Percentiles rank a stretch among this genome's conserved stretches.
These are phyloP conservation scores for Myotis pilosus DNA, from an alignment of 2,797 vertebrate genomes.

Conservation along the genomic window DNA sequence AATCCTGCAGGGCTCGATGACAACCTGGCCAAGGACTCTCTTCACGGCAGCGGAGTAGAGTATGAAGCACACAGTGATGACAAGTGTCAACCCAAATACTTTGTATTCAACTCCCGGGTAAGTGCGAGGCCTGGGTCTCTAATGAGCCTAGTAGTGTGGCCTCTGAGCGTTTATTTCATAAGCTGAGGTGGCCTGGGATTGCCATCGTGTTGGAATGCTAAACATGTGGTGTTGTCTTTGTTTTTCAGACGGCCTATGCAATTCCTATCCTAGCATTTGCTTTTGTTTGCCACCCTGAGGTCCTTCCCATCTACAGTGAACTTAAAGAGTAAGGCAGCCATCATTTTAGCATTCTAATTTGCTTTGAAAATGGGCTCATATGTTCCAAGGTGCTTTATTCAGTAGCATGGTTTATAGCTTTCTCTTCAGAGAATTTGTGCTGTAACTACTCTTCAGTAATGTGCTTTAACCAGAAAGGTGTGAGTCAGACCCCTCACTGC, in stretches of 20 bases:
- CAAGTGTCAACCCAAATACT: constrained; percentile 94
- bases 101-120: constrained; percentile 97
- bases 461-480: not conserved
- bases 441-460: not conserved
- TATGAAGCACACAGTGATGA: constrained; percentile 86
- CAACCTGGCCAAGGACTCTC: constrained; percentile 70
- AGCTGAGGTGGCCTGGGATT: constrained; percentile 5
- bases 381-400: not conserved
- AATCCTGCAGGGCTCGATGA: constrained; percentile 80
- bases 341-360: constrained; percentile 73
- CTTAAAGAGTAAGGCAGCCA: constrained; percentile 93
- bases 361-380: constrained; percentile 54
- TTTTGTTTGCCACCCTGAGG: constrained; percentile 98
- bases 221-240: constrained; percentile 66
- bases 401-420: not conserved
- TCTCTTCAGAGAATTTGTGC: not conserved
- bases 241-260: constrained; percentile 94
- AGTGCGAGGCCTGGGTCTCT: constrained; percentile 33
- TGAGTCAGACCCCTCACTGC: not conserved
- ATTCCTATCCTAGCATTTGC: constrained; percentile 97
- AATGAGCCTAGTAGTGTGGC: not conserved
- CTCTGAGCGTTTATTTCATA: constrained; percentile 47
- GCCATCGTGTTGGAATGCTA: constrained; percentile 54
- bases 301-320: constrained; percentile 99
- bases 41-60: constrained; percentile 82